A percentile compares a stretch with the other conserved stretches of the same genome.
These are phyloP conservation scores for Octonoba sinensis DNA, from an alignment of 2,888 invertebrate species.

Conservation along the genomic window DNA sequence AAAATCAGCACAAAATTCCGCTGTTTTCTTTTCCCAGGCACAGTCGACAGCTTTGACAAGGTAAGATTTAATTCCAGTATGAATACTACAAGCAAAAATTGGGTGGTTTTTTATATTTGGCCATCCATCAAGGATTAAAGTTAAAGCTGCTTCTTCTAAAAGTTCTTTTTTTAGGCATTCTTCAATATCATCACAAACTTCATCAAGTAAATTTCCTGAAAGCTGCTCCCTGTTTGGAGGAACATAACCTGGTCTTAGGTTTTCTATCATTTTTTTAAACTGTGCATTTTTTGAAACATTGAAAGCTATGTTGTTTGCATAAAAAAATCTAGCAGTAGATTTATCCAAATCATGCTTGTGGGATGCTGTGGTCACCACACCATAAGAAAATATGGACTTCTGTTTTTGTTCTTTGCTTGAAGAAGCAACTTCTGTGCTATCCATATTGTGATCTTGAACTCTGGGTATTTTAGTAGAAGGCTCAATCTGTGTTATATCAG, in stretches of 20 bases:
- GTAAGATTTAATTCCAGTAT: neutral
- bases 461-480: neutral
- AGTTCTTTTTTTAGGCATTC: neutral
- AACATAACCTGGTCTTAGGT: neutral
- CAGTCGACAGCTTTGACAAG: constrained; percentile 2
- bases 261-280: constrained; percentile 6
- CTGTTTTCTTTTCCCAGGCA: neutral
- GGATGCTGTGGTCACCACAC: neutral
- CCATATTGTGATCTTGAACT: neutral
- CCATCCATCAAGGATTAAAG: constrained; percentile 9
- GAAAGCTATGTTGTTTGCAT: constrained; percentile 6
- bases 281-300: constrained; percentile 3
- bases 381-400: neutral
- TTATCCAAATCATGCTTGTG: neutral
- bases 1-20: constrained; percentile 1
- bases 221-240: neutral
- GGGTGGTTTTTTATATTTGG: neutral
- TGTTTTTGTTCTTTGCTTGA: neutral
- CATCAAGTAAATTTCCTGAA: neutral
- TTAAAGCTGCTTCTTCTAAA: neutral
- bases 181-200: neutral
- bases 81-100: constrained; percentile 1
- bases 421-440: neutral
- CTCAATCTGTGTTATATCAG: no score
- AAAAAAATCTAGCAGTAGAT: constrained; percentile 6